Evolutionary conservation across 2,797 vertebrate species (phyloP).

Genomic region (Triplophysa yarkandensis): DNA sequence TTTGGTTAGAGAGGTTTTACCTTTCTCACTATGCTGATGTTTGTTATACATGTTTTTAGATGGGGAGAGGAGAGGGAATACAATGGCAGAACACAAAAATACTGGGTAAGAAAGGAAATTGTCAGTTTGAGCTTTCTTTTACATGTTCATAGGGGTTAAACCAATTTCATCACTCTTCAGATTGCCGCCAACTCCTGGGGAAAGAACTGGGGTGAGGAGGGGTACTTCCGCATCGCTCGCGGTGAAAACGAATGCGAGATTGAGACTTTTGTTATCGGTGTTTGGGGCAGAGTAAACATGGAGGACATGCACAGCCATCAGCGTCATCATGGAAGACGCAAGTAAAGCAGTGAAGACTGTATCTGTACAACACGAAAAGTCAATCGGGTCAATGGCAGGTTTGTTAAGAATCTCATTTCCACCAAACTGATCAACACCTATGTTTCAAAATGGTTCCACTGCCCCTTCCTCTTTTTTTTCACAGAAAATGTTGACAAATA

Average conservation of each 20-base stretch:
- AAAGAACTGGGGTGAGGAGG: conserved; percentile 90
- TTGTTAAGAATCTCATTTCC: conserved; percentile 31
- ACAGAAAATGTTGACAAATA: too few species aligned
- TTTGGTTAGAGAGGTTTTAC: neutral
- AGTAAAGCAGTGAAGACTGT: conserved; percentile 61
- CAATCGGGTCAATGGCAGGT: conserved; percentile 37
- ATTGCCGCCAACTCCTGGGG: conserved; percentile 96
- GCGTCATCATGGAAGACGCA: conserved; percentile 66
- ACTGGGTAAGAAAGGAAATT: conserved; percentile 83
- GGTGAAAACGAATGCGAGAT: conserved; percentile 95
- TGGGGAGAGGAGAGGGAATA: conserved; percentile 89
- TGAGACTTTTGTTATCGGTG: conserved; percentile 91
- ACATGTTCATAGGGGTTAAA: neutral
- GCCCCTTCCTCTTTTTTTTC: neutral
- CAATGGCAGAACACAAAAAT: conserved; percentile 82
- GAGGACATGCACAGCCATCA: conserved; percentile 89
- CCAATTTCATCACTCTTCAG: conserved; percentile 65
- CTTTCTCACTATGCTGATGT: conserved; percentile 15
- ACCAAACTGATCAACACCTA: conserved; percentile 42
- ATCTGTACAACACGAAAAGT: conserved; percentile 27
- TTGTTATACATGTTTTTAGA: conserved; percentile 69
- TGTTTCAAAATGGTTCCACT: neutral
- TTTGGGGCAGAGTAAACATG: conserved; percentile 92
- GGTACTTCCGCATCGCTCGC: conserved; percentile 90
- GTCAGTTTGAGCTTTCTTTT: neutral